Conservation (phyloP, 2,113 vertebrate species). For the Helogale parvula region DNA sequence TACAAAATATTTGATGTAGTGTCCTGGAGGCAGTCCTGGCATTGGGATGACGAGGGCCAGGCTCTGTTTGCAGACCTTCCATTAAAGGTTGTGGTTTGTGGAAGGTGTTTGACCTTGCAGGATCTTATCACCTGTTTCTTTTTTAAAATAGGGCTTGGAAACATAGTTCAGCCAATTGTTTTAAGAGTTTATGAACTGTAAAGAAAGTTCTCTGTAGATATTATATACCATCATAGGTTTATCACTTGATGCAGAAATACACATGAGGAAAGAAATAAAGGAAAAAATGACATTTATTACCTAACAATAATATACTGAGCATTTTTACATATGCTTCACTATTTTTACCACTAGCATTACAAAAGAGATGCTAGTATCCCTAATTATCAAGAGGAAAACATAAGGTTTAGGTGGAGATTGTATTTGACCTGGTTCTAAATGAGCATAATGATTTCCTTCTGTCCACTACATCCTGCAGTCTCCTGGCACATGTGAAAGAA, state of each 20-base stretch:
- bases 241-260: slow-evolving; percentile 2
- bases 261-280: neutral
- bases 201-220: neutral
- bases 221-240: neutral
- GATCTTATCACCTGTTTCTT: neutral
- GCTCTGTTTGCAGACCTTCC: neutral
- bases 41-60: neutral
- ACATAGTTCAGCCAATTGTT: neutral
- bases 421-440: neutral
- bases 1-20: neutral
- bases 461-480: neutral
- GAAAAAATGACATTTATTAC: neutral
- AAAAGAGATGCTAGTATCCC: neutral
- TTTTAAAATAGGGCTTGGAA: neutral
- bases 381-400: neutral
- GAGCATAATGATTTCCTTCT: neutral
- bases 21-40: neutral
- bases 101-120: slow-evolving; percentile 16
- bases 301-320: neutral
- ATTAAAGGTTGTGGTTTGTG: neutral
- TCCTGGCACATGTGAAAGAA: neutral
- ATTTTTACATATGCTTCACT: neutral
- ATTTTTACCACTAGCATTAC: neutral
- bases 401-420: neutral
- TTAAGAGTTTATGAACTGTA: slow-evolving; percentile 18